These are phyloP conservation scores for Carollia perspicillata DNA, from an alignment of 2,113 vertebrate species.

Conservation along the genomic window DNA sequence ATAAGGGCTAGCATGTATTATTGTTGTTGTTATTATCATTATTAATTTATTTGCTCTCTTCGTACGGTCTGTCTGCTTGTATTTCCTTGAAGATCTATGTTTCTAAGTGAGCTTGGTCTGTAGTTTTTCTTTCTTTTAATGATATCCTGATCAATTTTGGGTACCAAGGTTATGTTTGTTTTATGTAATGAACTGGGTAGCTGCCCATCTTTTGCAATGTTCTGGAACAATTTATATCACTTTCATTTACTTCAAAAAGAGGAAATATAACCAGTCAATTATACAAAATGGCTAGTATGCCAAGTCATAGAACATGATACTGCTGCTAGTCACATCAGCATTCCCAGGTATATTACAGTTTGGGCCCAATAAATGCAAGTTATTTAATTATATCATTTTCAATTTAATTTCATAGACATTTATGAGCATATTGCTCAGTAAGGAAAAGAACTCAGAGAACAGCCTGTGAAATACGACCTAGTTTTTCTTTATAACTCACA, in stretches of 20 bases:
- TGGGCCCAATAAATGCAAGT: slow-evolving; percentile 24
- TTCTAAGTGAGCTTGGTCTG: background rate
- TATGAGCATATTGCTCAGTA: slow-evolving; percentile 24
- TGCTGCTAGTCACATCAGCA: background rate
- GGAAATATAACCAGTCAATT: slow-evolving; percentile 29
- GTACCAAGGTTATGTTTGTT: background rate
- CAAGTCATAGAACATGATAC: slow-evolving; percentile 27
- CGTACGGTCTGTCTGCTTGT: background rate
- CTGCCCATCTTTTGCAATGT: slow-evolving; percentile 19
- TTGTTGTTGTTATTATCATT: background rate
- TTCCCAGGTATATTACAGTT: background rate
- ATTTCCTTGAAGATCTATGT: slow-evolving; percentile 2
- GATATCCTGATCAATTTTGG: background rate
- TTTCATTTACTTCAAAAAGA: slow-evolving; percentile 42
- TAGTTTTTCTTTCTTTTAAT: background rate
- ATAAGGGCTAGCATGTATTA: background rate
- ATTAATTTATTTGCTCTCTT: background rate
- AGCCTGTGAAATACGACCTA: slow-evolving; percentile 37
- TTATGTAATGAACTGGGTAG: slow-evolving; percentile 14
- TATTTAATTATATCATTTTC: slow-evolving; percentile 49
- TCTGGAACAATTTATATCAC: slow-evolving; percentile 49
- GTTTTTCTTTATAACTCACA: slow-evolving; percentile 38
- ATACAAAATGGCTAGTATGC: background rate
- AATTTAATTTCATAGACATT: slow-evolving; percentile 31
- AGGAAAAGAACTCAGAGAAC: background rate